Percentiles rank a stretch among this genome's conserved stretches.
phyloP scores from a whole-genome alignment of 2,113 vertebrate species.

The Caranx ignobilis region DNA sequence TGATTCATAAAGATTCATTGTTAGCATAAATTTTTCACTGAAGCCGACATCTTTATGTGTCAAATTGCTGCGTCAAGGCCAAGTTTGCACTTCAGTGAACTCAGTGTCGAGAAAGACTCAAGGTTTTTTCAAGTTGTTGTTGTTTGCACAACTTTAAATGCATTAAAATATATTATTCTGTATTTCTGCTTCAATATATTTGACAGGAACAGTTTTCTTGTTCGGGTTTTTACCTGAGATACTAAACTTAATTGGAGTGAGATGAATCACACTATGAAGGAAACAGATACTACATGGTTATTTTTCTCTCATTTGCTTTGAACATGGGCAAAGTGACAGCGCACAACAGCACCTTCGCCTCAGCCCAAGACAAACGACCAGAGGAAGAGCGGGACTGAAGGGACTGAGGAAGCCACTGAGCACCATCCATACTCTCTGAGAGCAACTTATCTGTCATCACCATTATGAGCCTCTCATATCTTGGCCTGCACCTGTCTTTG shows the following conservation, averaged over 20 bases:
- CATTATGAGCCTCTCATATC: constrained; percentile 68
- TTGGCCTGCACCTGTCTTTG: constrained; percentile 79
- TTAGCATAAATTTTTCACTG: too few species aligned
- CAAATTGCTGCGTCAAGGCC: too few species aligned
- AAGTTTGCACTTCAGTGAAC: not conserved
- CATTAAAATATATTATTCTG: not conserved
- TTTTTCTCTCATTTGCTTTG: constrained; percentile 50
- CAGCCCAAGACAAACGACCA: constrained; percentile 56
- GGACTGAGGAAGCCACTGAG: constrained; percentile 47
- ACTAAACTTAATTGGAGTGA: not conserved
- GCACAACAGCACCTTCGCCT: constrained; percentile 61
- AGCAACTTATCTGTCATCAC: constrained; percentile 75
- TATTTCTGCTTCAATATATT: not conserved
- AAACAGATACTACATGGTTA: constrained; percentile 14
- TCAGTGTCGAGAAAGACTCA: not conserved
- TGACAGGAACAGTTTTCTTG: not conserved
- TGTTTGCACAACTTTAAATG: not conserved
- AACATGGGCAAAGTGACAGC: constrained; percentile 47
- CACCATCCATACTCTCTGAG: constrained; percentile 54
- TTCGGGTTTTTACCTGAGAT: not conserved
- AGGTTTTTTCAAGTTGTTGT: too few species aligned
- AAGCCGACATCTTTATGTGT: too few species aligned
- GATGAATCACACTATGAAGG: not conserved
- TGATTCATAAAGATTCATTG: too few species aligned
- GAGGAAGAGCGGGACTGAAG: constrained; percentile 37